phyloP scores from a whole-genome alignment of 35 echinoderm and acorn worm genomes.

The Nesometra sesokonis region DNA sequence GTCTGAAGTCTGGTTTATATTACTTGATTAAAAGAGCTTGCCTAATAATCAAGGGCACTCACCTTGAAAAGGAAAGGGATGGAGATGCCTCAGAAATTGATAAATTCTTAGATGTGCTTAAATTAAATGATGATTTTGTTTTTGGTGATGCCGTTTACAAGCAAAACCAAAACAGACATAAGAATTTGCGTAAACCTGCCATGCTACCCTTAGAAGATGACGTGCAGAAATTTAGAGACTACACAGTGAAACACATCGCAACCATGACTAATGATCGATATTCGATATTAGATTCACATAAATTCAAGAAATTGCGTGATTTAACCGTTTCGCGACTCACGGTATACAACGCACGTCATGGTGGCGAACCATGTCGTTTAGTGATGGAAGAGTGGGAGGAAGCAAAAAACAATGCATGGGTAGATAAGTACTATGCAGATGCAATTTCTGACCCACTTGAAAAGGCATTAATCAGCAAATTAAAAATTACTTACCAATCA shows the following conservation, averaged over 20 bases:
- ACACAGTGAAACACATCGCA: too few species aligned
- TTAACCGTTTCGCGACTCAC: slow-evolving; percentile 38
- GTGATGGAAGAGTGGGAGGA: slow-evolving; percentile 47
- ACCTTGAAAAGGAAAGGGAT: neutral
- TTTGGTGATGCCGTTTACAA: neutral
- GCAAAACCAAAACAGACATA: neutral
- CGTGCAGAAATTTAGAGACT: too few species aligned
- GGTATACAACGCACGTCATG: slow-evolving; percentile 51
- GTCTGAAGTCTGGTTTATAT: neutral
- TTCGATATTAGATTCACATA: slow-evolving; percentile 17
- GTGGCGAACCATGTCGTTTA: slow-evolving; percentile 48
- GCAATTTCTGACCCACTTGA: slow-evolving; percentile 5
- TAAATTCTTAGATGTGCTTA: neutral
- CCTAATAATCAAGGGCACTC: neutral
- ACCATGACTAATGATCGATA: too few species aligned
- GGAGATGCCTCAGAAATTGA: neutral
- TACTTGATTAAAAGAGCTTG: neutral
- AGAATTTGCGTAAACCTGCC: too few species aligned
- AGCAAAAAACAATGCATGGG: slow-evolving; percentile 30
- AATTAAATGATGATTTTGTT: neutral
- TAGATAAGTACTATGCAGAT: slow-evolving; percentile 20
- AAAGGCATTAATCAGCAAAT: neutral
- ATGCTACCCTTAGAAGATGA: too few species aligned
- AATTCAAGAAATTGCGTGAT: slow-evolving; percentile 35
- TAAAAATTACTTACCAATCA: slow-evolving; percentile 43